Base-by-base conservation (phyloP, 2,888 invertebrate genomes). In the Apodemia zela region DNA sequence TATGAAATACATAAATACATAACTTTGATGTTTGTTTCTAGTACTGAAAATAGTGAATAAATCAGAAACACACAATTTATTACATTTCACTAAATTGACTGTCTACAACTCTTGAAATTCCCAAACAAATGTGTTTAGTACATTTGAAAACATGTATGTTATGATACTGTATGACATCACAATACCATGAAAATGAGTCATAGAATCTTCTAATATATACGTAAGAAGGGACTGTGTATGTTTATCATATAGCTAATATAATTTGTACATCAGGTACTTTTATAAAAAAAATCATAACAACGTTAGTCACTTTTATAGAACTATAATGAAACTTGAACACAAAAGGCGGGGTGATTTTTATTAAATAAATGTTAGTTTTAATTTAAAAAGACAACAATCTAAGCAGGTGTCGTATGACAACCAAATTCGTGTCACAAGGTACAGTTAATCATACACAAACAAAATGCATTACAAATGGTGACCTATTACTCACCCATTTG, bases 381-480 rank as follows among this genome's bases (percentile, higher is more conserved):
- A 33, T 49, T 47, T 59, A 21, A 45, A 45, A 45, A 18, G 25
- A 42, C 25, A 59, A 42, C 13, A 71, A 73, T 71, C 70, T 71
- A 64, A 67, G 67, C 72, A 73, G 71, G 70, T 75, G 72, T 74
- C 69, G 75, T 78, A 82, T 77, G 82, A 81, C 80, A 81, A 74
- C 77, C 74, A 73, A 82, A 83, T 78, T 75, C 69, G 78, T 82
- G 82, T 84, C 79, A 79, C 79, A 79, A 77, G 75, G 75, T 86
- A 89, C 88, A 87, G 87, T 89, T 89, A 89, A 77, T 80, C 85
- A 84, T 85, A 85, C 81, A 86, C 84, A 88, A 90, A 89, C 88
- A 89, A 82, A 79, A 81, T 59, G 71, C 70, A 74, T 69, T 67
- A 73, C 74, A 73, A 76, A 73, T 72, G 71, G 66, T 64, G 72